Evolutionary conservation across 2,888 invertebrate species (phyloP).

Genomic region (Vesta saturnalis): DNA sequence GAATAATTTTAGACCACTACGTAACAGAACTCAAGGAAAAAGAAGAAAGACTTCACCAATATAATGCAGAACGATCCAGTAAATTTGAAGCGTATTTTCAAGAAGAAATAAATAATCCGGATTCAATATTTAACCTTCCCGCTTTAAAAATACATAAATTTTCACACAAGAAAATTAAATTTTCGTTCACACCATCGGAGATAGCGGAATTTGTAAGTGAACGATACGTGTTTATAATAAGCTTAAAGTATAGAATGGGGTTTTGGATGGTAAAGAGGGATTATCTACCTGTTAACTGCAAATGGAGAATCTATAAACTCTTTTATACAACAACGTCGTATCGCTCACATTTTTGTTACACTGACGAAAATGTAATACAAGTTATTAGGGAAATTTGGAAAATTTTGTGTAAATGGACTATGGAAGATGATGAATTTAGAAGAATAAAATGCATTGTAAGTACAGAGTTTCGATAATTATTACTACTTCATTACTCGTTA

Average conservation of each 20-base stretch:
- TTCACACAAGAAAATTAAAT: constrained; percentile 45
- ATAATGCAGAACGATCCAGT: background rate
- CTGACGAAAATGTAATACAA: constrained; percentile 36
- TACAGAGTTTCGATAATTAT: background rate
- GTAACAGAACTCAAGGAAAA: constrained; percentile 4
- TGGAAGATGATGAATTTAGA: constrained; percentile 41
- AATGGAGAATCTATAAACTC: constrained; percentile 31
- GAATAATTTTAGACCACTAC: constrained; percentile 19
- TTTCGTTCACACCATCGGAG: constrained; percentile 43
- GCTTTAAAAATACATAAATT: constrained; percentile 45
- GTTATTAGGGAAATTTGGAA: constrained; percentile 39
- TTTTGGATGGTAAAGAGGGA: constrained; percentile 46
- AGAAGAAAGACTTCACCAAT: background rate
- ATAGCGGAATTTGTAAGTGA: constrained; percentile 39
- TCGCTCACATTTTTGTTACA: constrained; percentile 26
- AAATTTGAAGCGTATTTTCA: constrained; percentile 24
- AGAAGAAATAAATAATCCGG: background rate
- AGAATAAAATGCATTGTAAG: constrained; percentile 43
- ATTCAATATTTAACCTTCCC: constrained; percentile 35
- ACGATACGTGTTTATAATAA: constrained; percentile 42
- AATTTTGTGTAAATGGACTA: constrained; percentile 43
- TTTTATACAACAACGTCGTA: constrained; percentile 32
- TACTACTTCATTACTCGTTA: background rate
- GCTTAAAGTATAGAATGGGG: constrained; percentile 41
- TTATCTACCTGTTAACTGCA: constrained; percentile 44